Evolutionary conservation across 2,888 invertebrate species (phyloP), one percentile per base, ranked within the genome.

Genomic region (Phortica okadai): DNA sequence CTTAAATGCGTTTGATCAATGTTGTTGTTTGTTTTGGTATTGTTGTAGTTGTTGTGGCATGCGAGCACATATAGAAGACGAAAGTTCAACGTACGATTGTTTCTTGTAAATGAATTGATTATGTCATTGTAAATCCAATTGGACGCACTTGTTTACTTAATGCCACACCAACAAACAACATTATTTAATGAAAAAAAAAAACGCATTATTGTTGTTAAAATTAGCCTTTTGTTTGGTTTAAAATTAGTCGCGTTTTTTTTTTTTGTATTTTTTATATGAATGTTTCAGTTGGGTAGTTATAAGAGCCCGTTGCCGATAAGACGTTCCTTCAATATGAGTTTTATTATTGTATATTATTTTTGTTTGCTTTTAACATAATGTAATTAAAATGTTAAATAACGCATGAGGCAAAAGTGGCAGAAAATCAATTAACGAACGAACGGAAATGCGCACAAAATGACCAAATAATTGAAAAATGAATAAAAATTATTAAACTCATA

Each of bases 1-100:
- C 6, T 59, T 66, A 11, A 66, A n/a, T 66, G 66, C 41, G 62
- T 62, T 62, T 21, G 62, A 33, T 62, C 16, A 59, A 59, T 59
- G 16, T 59, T 59, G 7, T 7, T 2, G 11, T 62, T 21, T 21
- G 21, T 21, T 21, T 21, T 21, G 21, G 21, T 21, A 21, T 21
- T 5, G 33, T 33, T 33, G 33, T 33, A 4, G 33, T 33, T 33
- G 33, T 42, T 33, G 41, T 41, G 66, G 5, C 6, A 45, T 6
- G 45, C 45, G 10, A 45, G 45, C 6, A 45, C 45, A 45, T 21
- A 21, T 21, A 21, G 21, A 33, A 33, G 33, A 4, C 33, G 14
- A 50, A 50, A 50, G 50, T 50, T 50, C 2, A 50, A 50, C 50
- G 50, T 11, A 50, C 50, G 50, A 50, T 11, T 14, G 50, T 8